Evolutionary conservation across 1,140 invertebrate species (phyloP).

Genomic region (Ganaspis sp.): DNA sequence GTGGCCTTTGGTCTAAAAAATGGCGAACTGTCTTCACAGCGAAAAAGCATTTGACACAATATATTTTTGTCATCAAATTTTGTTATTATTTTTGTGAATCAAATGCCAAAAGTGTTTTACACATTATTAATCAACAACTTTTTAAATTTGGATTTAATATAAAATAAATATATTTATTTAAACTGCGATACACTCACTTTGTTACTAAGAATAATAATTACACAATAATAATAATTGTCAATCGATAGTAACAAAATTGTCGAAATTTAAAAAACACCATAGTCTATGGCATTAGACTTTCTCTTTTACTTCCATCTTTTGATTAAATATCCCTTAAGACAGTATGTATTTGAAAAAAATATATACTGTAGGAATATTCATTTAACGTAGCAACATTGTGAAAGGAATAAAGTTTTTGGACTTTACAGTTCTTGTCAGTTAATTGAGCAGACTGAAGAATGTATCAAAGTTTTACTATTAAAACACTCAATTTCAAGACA

Average conservation of each 20-base stretch:
- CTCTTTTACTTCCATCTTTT: conserved; percentile 45
- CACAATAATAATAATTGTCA: conserved; percentile 30
- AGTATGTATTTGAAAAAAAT: conserved; percentile 39
- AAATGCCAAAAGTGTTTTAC: too few species aligned
- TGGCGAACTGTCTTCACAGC: too few species aligned
- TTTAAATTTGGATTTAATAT: conserved; percentile 55
- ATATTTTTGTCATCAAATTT: too few species aligned
- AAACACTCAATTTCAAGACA: conserved; percentile 36
- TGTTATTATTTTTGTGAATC: too few species aligned
- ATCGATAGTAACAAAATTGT: conserved; percentile 44
- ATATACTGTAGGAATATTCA: conserved; percentile 49
- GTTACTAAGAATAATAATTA: conserved; percentile 47
- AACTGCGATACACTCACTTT: conserved; percentile 70
- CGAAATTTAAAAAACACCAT: conserved; percentile 49
- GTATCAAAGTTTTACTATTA: conserved; percentile 34
- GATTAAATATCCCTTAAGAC: conserved; percentile 41
- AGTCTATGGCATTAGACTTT: conserved; percentile 47
- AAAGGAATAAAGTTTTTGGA: conserved; percentile 29
- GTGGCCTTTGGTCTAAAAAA: too few species aligned
- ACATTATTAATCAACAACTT: conserved; percentile 35
- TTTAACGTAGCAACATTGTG: conserved; percentile 33
- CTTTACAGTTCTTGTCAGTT: conserved; percentile 7
- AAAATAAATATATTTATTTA: conserved; percentile 72
- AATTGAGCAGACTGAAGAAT: conserved; percentile 53
- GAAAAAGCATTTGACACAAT: too few species aligned